Conservation (phyloP, 1,140 invertebrate species). For the Gryllus bimaculatus region DNA sequence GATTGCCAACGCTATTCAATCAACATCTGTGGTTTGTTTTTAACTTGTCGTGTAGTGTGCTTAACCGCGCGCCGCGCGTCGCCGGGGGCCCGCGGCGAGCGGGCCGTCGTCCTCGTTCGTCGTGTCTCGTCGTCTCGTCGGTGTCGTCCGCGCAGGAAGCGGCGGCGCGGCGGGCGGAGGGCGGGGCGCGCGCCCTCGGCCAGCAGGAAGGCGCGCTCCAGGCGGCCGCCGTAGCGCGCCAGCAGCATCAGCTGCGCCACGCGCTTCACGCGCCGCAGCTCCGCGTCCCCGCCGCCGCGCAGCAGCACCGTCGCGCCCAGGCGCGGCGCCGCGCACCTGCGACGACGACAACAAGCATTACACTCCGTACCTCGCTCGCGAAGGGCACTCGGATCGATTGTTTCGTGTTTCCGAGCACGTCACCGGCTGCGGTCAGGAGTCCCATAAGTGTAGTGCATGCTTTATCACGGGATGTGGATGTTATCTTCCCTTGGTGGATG, state of each 20-base stretch:
- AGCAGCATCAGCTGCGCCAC: slow-evolving; percentile 75
- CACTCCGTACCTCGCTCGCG: too few relatives aligned
- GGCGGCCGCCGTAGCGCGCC: slow-evolving; percentile 80
- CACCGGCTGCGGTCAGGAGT: too few relatives aligned
- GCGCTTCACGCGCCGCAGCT: slow-evolving; percentile 73
- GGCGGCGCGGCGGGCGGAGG: neutral
- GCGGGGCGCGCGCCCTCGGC: slow-evolving; percentile 62
- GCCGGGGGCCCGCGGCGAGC: neutral
- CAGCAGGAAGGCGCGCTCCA: slow-evolving; percentile 85
- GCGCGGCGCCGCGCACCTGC: slow-evolving; percentile 57
- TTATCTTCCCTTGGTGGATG: too few relatives aligned
- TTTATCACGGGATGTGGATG: too few relatives aligned
- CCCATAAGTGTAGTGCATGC: too few relatives aligned
- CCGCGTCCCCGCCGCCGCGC: slow-evolving; percentile 62
- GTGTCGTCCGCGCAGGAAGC: neutral
- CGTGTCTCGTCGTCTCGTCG: too few relatives aligned
- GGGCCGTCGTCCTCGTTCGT: neutral
- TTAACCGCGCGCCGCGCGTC: neutral
- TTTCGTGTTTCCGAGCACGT: too few relatives aligned
- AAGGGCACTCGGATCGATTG: too few relatives aligned
- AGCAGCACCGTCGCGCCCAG: slow-evolving; percentile 84
- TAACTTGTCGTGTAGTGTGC: too few relatives aligned
- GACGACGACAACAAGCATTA: neutral
- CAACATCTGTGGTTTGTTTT: too few relatives aligned
- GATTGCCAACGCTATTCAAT: too few relatives aligned